Conservation (phyloP, 2,797 vertebrate genomes). For the Gallirallus australis region DNA sequence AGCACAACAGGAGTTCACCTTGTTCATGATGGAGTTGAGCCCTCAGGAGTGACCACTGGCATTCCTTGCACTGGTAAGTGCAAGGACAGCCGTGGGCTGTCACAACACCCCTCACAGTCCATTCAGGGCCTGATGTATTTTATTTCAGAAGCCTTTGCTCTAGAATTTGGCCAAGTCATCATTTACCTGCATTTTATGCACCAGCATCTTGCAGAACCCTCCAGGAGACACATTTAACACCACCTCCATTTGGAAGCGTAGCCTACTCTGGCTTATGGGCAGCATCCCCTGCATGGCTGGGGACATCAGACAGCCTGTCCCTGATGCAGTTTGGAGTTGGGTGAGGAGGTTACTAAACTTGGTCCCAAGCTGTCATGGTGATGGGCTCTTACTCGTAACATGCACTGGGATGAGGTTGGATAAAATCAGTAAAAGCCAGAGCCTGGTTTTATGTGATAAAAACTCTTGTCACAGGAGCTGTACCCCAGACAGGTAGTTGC, state of each 20-base stretch:
- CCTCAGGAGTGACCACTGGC: neutral
- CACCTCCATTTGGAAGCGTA: neutral
- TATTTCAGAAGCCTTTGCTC: neutral
- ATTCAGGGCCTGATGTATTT: neutral
- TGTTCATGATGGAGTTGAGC: neutral
- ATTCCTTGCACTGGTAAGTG: neutral
- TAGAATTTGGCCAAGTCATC: neutral
- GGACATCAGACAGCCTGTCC: neutral
- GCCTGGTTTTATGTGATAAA: neutral
- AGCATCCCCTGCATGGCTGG: neutral
- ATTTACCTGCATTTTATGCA: neutral
- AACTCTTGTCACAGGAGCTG: neutral
- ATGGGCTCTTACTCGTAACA: neutral
- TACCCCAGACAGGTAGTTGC: neutral
- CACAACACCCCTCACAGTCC: rapidly evolving
- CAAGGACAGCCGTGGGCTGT: neutral
- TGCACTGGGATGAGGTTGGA: neutral
- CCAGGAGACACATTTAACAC: neutral
- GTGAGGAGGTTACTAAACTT: neutral
- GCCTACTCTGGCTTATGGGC: neutral
- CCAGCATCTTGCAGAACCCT: neutral
- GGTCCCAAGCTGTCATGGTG: neutral
- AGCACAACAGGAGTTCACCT: neutral
- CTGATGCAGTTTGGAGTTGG: neutral
- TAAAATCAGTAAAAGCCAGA: neutral